A percentile compares a stretch with the other conserved stretches of the same genome.
These are phyloP conservation scores for Myzus persicae DNA, from an alignment of 1,140 invertebrate species.

Conservation along the genomic window DNA sequence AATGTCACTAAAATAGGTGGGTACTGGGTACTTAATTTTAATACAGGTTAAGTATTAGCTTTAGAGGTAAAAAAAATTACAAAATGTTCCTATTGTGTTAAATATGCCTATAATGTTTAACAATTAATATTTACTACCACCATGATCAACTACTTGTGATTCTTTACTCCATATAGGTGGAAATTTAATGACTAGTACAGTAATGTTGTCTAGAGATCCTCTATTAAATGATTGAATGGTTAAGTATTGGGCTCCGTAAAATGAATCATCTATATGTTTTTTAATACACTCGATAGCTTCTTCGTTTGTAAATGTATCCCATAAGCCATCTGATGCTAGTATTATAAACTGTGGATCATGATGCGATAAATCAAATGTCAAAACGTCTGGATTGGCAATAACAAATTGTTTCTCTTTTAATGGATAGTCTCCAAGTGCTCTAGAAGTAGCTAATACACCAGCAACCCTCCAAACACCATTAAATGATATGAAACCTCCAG, in stretches of 20 bases:
- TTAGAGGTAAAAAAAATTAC: background rate
- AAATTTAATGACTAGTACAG: slow-evolving; percentile 90
- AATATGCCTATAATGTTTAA: background rate
- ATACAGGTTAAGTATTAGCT: background rate
- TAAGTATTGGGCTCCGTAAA: slow-evolving; percentile 88
- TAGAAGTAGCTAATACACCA: slow-evolving; percentile 92
- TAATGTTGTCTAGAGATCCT: slow-evolving; percentile 95
- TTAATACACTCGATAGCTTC: slow-evolving; percentile 89
- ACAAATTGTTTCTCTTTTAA: slow-evolving; percentile 92
- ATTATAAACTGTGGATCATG: slow-evolving; percentile 89
- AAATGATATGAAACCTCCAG: slow-evolving; percentile 92
- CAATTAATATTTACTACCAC: slow-evolving; percentile 24
- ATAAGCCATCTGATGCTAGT: slow-evolving; percentile 92
- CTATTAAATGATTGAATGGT: slow-evolving; percentile 89
- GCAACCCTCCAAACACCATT: slow-evolving; percentile 97
- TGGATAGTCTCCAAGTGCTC: slow-evolving; percentile 93
- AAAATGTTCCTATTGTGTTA: slow-evolving; percentile 35
- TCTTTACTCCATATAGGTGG: slow-evolving; percentile 41
- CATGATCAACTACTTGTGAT: slow-evolving; percentile 37
- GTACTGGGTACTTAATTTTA: background rate
- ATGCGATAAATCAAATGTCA: slow-evolving; percentile 88
- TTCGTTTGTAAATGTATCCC: slow-evolving; percentile 95
- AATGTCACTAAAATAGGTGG: background rate
- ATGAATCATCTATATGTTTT: slow-evolving; percentile 81
- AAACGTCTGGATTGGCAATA: slow-evolving; percentile 93